A percentile compares a stretch with the other conserved stretches of the same genome.
Evolutionary conservation across 1,140 invertebrate genomes (phyloP).

Genomic region (Oncopodura yosiiana): DNA sequence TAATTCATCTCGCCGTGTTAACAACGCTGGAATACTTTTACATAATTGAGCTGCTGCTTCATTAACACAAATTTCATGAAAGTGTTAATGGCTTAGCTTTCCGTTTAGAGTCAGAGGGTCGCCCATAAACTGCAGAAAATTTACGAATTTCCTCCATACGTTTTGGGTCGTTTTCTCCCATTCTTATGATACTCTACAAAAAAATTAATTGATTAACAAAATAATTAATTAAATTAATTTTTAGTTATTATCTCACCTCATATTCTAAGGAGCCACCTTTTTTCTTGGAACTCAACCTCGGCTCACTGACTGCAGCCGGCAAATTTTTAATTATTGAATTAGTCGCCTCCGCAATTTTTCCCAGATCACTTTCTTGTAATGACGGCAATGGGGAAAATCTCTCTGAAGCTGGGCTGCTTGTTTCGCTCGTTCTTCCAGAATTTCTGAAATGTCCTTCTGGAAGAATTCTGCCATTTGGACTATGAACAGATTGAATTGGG

Average conservation of each 20-base stretch:
- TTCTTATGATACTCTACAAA: conserved; percentile 66
- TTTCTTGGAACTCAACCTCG: conserved; percentile 74
- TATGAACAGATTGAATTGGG: not conserved
- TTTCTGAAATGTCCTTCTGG: not conserved
- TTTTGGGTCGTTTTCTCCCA: conserved; percentile 75
- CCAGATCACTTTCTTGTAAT: conserved; percentile 70
- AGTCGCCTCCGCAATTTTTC: conserved; percentile 68
- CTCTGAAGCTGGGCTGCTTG: conserved; percentile 9
- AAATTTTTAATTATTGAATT: conserved; percentile 69
- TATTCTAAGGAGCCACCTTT: conserved; percentile 85
- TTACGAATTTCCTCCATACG: conserved; percentile 89
- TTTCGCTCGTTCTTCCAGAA: conserved; percentile 17
- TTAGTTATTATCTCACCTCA: conserved; percentile 50
- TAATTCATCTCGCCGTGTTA: conserved; percentile 85
- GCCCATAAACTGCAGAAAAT: conserved; percentile 91
- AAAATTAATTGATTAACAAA: conserved; percentile 5
- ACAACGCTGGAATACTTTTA: conserved; percentile 71
- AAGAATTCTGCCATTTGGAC: not conserved
- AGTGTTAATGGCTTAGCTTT: conserved; percentile 88
- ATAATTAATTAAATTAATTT: not conserved
- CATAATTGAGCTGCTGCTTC: conserved; percentile 95
- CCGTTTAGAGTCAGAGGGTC: conserved; percentile 91
- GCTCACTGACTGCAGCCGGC: conserved; percentile 75
- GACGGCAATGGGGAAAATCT: conserved; percentile 57
- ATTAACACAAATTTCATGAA: conserved; percentile 92